Conservation (phyloP, 2,797 vertebrate genomes). For the Esox masquinongy region DNA sequence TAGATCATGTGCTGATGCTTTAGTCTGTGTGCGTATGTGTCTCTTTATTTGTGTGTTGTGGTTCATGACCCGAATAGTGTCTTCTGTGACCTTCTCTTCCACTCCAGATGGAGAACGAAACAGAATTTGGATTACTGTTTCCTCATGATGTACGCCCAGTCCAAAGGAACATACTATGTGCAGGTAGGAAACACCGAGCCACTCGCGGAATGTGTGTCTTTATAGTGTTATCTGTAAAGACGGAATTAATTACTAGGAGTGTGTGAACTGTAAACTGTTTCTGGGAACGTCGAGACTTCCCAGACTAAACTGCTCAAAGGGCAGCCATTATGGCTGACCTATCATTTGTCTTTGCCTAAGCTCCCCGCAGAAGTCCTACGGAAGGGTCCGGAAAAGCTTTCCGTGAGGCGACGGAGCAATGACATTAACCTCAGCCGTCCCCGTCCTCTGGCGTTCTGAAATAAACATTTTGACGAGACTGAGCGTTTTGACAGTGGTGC, state of each 20-base stretch:
- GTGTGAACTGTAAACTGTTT: background rate
- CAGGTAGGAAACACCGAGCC: slow-evolving; percentile 77
- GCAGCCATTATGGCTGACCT: background rate
- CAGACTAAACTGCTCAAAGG: background rate
- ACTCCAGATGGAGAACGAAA: slow-evolving; percentile 93
- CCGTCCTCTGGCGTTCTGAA: background rate
- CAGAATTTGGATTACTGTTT: slow-evolving; percentile 98
- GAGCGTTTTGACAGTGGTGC: background rate
- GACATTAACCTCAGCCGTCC: background rate
- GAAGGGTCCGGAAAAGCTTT: background rate
- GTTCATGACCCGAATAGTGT: background rate
- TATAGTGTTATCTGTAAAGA: background rate
- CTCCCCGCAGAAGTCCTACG: background rate
- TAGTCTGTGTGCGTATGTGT: background rate
- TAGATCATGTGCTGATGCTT: background rate
- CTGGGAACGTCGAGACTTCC: background rate
- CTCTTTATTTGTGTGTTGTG: background rate
- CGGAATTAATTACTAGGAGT: background rate
- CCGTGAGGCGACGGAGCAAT: background rate
- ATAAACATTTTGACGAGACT: no score
- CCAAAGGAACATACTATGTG: slow-evolving; percentile 96
- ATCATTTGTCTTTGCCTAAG: background rate
- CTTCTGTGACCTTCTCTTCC: slow-evolving; percentile 24
- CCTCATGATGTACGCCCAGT: slow-evolving; percentile 98
- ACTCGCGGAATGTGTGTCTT: background rate